Conservation (phyloP, 2,113 vertebrate genomes). For the Thinocorus orbignyianus region DNA sequence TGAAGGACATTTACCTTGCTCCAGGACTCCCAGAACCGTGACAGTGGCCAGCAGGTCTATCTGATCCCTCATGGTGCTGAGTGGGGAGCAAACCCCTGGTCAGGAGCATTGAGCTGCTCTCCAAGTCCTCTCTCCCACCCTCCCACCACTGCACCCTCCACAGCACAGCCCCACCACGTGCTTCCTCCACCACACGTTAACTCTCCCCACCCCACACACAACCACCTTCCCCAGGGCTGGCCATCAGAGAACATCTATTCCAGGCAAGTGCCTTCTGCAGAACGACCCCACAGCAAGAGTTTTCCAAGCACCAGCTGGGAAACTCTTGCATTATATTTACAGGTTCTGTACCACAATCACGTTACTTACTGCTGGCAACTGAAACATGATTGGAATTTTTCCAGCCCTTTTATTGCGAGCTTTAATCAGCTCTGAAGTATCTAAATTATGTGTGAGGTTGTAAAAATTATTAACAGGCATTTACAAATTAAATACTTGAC, state of each 20-base stretch:
- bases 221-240: not conserved
- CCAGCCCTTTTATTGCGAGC: not conserved
- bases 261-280: not conserved
- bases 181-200: constrained; percentile 44
- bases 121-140: not conserved
- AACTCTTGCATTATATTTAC: not conserved
- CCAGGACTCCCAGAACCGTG: constrained; percentile 82
- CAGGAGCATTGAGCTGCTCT: not conserved
- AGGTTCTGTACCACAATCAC: not conserved
- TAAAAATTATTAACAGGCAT: not conserved
- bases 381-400: not conserved
- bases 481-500: not conserved
- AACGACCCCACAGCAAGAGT: not conserved
- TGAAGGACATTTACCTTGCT: constrained; percentile 82
- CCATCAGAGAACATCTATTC: accelerated
- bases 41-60: constrained; percentile 78
- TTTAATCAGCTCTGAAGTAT: not conserved
- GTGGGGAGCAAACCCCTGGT: not conserved
- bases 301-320: not conserved
- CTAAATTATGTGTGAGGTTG: not conserved
- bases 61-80: constrained; percentile 74
- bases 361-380: accelerated
- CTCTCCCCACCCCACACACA: not conserved
- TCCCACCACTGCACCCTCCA: not conserved
- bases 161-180: not conserved